Evolutionary conservation across 2,888 invertebrate genomes (phyloP), one percentile per base, ranked within the genome.

Genomic region (Diogma glabrata): DNA sequence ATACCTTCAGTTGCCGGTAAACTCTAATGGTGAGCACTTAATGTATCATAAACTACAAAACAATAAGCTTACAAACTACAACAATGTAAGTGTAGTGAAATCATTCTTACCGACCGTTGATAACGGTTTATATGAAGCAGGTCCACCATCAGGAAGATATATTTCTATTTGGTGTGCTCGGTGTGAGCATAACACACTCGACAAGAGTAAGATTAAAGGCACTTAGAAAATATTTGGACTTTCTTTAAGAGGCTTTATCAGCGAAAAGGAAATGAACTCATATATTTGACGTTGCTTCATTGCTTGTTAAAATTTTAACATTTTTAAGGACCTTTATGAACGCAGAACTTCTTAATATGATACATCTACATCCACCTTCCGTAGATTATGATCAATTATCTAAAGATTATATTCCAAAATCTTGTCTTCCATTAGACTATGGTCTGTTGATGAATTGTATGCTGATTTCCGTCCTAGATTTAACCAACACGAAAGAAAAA

Each of bases 221-320:
- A 0, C 64, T 84, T 1, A 74, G 77, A 36, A 76, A 77, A 60
- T 80, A 82, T 64, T 79, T 82, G 68, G 72, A 74, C 53, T 84
- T 80, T 63, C 64, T 83, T 3, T 82, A 85, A 63, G 83, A 84
- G 58, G 83, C 77, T 16, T 64, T 81, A 65, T 83, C 84, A 1
- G 74, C 81, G 3, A 74, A 79, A 52, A 72, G 84, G 64, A 75
- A 75, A 56, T 77, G 74, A 1, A 79, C 84, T 51, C 82, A 84
- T 61, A 74, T 84, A 1, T 64, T 85, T 49, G 84, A 85, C 60
- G 72, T 74, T 0, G 75, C 75, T 53, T 71, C 78, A 0, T 72
- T 77, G 28, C 62, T 79, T 33, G 78, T 79, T 61, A 78, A 77
- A 60, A 68, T 80, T 54, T 64, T 79, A 66, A 60, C 76, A 24